Conservation (phyloP, 2,888 invertebrate species). For the Amblyjoppa fuscipennis region DNA sequence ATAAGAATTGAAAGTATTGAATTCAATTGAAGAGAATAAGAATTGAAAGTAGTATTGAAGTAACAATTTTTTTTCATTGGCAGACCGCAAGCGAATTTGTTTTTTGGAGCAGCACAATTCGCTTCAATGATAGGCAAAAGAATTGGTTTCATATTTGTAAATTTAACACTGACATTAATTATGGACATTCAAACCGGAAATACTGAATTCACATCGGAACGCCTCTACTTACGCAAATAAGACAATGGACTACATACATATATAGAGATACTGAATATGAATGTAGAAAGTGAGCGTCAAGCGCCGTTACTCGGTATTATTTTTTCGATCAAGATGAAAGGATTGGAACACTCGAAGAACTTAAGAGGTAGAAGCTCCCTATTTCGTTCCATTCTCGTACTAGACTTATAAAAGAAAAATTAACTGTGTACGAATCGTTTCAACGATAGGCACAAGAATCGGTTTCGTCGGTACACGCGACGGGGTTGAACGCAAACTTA, state of each 20-base stretch:
- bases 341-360: background rate
- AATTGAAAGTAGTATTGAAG: no score
- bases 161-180: background rate
- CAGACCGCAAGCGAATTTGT: no score
- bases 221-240: no score
- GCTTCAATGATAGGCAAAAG: background rate
- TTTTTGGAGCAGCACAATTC: background rate
- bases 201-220: no score
- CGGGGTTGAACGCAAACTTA: background rate
- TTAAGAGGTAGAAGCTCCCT: background rate
- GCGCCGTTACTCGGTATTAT: background rate
- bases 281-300: background rate
- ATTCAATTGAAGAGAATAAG: no score
- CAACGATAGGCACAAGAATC: background rate
- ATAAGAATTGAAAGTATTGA: no score
- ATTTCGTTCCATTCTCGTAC: constrained; percentile 63
- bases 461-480: background rate
- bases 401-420: constrained; percentile 29
- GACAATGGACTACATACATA: no score
- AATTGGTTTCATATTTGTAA: background rate
- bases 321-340: background rate
- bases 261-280: background rate
- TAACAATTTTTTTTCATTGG: no score
- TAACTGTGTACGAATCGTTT: background rate
- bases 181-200: background rate